Base-by-base conservation (phyloP, 2,888 invertebrate genomes). In the Trissolcus japonicus region DNA sequence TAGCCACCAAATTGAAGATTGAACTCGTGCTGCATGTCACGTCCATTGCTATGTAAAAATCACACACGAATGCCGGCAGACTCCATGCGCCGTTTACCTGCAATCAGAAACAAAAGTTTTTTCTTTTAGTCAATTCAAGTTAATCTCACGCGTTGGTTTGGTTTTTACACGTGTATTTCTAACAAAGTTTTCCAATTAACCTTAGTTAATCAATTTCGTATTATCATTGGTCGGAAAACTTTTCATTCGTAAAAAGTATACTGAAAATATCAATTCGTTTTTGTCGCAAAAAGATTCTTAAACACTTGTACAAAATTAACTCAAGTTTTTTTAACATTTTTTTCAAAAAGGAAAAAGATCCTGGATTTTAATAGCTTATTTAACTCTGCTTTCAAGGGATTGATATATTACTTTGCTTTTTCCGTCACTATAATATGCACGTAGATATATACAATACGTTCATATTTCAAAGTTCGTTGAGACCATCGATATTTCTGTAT, bases 31-130 rank as follows among this genome's bases (percentile, higher is more conserved):
- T 98, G 89, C 97, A 98, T 81, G 96, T 97, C 86, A 98, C 98
- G 90, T 98, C 98, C 94, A 97, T 96, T 69, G 97, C 98, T 89
- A 98, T 97, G 93, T 98, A 98, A 90, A 98, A 95, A 91, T 98
- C 98, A 90, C 98, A 98, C 83, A 96, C 94, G 87, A 96, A 94
- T 82, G 95, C 94, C 48, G 97, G 96, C 84, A 98, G 91, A 29
- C 94, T 94, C 98, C 98, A 98, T 59, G 93, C 93, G 65, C 95
- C 95, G 89, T 96, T 94, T 80, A 95, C 94, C 96, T 96, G 93
- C 0, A 92, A 92, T 78, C 83, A 85, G 82, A 82, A 81, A 16
- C 7, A 16, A 3, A 62, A n/a, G 46, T 46, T 46, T 46, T 46
- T 51, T 21, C 51, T 19, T 46, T 14, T 46, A 46, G 16, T 14